Percentiles rank a stretch among this genome's conserved stretches.
These are phyloP conservation scores for Melipona beecheii DNA, from an alignment of 2,888 invertebrate genomes.

Conservation along the genomic window DNA sequence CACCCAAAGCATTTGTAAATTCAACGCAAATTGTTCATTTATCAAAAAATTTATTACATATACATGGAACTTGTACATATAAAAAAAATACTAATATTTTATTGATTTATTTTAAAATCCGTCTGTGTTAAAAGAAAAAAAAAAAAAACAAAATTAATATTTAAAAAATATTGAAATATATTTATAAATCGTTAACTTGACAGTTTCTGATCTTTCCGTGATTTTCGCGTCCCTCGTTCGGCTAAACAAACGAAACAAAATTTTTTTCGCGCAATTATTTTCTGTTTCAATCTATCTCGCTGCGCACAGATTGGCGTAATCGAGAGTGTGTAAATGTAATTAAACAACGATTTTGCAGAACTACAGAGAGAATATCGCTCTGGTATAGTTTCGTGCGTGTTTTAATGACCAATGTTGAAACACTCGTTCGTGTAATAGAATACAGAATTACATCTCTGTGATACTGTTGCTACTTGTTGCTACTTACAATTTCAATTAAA, in stretches of 20 bases:
- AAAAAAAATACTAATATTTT: not conserved
- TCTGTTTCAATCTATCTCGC: conserved; percentile 5
- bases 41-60: too few relatives aligned
- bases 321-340: not conserved
- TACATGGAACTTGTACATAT: too few relatives aligned
- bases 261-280: not conserved
- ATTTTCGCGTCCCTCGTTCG: conserved; percentile 11
- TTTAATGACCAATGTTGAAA: not conserved
- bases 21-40: not conserved
- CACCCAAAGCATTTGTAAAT: not conserved
- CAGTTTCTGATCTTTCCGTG: conserved; percentile 20
- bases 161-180: too few relatives aligned
- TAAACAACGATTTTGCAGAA: conserved; percentile 15
- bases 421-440: conserved; percentile 2
- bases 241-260: conserved; percentile 12
- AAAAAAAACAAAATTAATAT: too few relatives aligned
- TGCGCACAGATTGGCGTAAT: conserved; percentile 9
- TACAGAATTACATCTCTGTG: not conserved
- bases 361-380: not conserved
- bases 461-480: not conserved
- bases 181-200: not conserved
- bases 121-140: too few relatives aligned
- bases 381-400: not conserved
- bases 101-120: not conserved
- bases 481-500: not conserved